Percentiles rank a stretch among this genome's conserved stretches.
These are phyloP conservation scores for Oryzias woworae DNA, from an alignment of 2,113 vertebrate species.

Conservation along the genomic window DNA sequence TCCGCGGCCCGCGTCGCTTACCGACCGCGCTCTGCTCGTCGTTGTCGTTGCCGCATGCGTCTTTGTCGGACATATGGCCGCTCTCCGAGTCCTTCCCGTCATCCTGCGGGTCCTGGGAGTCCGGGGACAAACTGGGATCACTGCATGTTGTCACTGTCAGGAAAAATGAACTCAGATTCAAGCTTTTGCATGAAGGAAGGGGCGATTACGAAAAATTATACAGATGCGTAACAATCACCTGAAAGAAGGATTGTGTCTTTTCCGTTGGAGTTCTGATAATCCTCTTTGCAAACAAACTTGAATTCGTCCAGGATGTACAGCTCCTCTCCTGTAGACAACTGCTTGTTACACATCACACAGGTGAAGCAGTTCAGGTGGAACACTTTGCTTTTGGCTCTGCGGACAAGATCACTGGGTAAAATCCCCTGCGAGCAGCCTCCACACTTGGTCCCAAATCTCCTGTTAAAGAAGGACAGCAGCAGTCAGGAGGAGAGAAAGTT, in stretches of 20 bases:
- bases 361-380: slow-evolving; percentile 99
- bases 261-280: slow-evolving; percentile 91
- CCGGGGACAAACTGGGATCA: slow-evolving; percentile 97
- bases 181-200: too few relatives aligned
- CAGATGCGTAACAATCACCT: slow-evolving; percentile 43
- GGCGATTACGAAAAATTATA: too few relatives aligned
- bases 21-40: slow-evolving; percentile 93
- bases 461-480: slow-evolving; percentile 53
- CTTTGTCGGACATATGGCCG: slow-evolving; percentile 93
- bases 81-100: slow-evolving; percentile 94
- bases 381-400: slow-evolving; percentile 95
- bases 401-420: slow-evolving; percentile 94
- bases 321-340: slow-evolving; percentile 98
- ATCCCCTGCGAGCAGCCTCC: slow-evolving; percentile 95
- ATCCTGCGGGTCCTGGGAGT: slow-evolving; percentile 95
- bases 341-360: slow-evolving; percentile 98
- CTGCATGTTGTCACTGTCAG: slow-evolving; percentile 91
- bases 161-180: not conserved
- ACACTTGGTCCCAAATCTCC: slow-evolving; percentile 97
- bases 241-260: slow-evolving; percentile 91
- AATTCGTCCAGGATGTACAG: slow-evolving; percentile 97
- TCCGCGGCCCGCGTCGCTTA: slow-evolving; percentile 93
- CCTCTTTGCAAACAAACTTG: slow-evolving; percentile 98
- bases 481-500: slow-evolving; percentile 4
- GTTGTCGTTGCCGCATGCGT: slow-evolving; percentile 87